These are phyloP conservation scores for Pseudolaguvia tuberculata DNA, from an alignment of 2,113 vertebrate species.

Conservation along the genomic window DNA sequence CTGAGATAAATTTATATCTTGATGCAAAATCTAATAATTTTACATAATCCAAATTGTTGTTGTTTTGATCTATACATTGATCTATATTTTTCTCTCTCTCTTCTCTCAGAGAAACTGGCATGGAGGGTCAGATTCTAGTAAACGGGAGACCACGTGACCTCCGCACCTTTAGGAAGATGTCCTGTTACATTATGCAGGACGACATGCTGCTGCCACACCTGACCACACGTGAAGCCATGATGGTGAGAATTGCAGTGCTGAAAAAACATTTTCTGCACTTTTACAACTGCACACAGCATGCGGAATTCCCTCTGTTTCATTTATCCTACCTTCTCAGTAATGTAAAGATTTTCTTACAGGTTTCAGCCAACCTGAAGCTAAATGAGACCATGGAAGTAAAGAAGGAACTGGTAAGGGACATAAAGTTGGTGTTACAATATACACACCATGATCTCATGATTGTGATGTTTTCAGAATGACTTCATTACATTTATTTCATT, in stretches of 20 bases:
- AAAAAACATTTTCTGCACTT: neutral
- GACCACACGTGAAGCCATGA: conserved; percentile 90
- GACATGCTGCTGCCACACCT: conserved; percentile 96
- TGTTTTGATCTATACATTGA: neutral
- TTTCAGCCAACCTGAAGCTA: conserved; percentile 92
- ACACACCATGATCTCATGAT: neutral
- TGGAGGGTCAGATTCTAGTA: conserved; percentile 95
- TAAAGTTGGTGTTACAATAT: neutral
- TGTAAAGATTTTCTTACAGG: conserved; percentile 62
- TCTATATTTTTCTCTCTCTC: conserved; percentile 10
- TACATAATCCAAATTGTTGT: too few relatives aligned
- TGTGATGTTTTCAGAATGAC: neutral
- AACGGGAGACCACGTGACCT: conserved; percentile 84
- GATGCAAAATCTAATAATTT: neutral
- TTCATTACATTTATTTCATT: too few relatives aligned
- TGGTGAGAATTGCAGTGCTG: conserved; percentile 73
- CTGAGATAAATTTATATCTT: neutral
- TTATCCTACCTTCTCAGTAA: conserved; percentile 13
- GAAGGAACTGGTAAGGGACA: conserved; percentile 86
- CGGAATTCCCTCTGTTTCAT: neutral
- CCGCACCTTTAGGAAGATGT: conserved; percentile 98
- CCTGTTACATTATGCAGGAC: conserved; percentile 99
- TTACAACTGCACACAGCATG: neutral
- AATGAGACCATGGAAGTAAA: conserved; percentile 93
- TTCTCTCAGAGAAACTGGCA: conserved; percentile 81